A percentile compares a stretch with the other conserved stretches of the same genome.
These are phyloP conservation scores for pig (Sus scrofa) DNA, from an alignment of 2,113 vertebrate species.

Conservation along the genomic window T2T-Sscrofa CM000818.6:24801001-24801500, in stretches of 20 bases:
- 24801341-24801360: not conserved
- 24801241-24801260: not conserved
- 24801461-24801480: too few species aligned
- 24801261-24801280: not conserved
- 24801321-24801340: not conserved
- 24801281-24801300: not conserved
- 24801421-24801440: not conserved
- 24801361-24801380: accelerated
- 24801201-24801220: not conserved
- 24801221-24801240: not conserved
- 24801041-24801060: not conserved
- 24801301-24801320: not conserved
- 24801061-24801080: not conserved
- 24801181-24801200: not conserved
- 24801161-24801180: not conserved
- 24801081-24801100: not conserved
- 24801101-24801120: not conserved
- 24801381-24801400: not conserved
- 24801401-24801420: not conserved
- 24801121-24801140: not conserved
- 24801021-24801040: not conserved
- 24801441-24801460: too few species aligned
- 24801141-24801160: not conserved
- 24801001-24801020: constrained; percentile 27
- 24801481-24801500: too few species aligned